Evolutionary conservation across 2,797 vertebrate genomes (phyloP).

Genomic region (Taenioides sp.): DNA sequence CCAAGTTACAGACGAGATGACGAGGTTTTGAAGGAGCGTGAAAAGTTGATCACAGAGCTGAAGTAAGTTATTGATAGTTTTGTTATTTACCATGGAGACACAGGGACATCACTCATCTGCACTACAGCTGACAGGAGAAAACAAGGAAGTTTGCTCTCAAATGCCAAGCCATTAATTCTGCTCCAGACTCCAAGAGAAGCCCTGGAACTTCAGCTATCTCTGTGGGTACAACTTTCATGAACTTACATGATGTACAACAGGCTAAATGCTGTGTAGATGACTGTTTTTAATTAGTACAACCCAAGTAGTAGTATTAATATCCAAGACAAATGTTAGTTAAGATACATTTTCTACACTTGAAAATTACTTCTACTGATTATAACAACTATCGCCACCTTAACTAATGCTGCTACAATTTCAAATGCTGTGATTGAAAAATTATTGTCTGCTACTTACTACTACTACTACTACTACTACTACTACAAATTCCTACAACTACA

Average conservation of each 20-base stretch:
- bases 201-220: not conserved
- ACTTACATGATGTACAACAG: not conserved
- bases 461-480: too few species aligned
- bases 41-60: not conserved
- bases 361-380: too few species aligned
- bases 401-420: too few species aligned
- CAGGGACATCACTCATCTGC: slow-evolving; percentile 3
- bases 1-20: too few species aligned
- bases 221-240: not conserved
- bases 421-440: too few species aligned
- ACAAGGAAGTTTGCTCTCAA: slow-evolving; percentile 4
- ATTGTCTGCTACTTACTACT: too few species aligned
- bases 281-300: slow-evolving; percentile 1
- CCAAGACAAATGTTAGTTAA: too few species aligned
- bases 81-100: slow-evolving; percentile 11
- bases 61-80: slow-evolving; percentile 11
- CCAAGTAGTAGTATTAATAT: not conserved
- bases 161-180: slow-evolving; percentile 14
- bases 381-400: too few species aligned
- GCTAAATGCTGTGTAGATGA: not conserved
- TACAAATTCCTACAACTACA: too few species aligned
- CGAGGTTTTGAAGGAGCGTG: not conserved
- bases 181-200: not conserved
- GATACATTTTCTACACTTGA: too few species aligned
- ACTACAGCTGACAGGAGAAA: not conserved